These are phyloP conservation scores for Drosophila ironensis DNA, from an alignment of 1,140 invertebrate genomes.

Conservation along the genomic window DNA sequence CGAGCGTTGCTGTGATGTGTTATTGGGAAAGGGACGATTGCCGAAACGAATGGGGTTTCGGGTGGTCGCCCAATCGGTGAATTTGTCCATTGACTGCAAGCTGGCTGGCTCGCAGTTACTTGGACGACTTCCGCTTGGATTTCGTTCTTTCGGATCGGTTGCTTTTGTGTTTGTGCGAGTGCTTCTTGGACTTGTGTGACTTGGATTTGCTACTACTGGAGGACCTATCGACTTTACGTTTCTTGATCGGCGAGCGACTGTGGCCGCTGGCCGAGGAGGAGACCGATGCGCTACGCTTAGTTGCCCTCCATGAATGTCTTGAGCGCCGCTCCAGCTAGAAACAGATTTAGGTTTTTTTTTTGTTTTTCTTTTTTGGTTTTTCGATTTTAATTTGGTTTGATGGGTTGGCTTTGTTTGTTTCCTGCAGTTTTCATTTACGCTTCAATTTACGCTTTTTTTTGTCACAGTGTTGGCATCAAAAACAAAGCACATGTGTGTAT, in stretches of 20 bases:
- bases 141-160: conserved; percentile 41
- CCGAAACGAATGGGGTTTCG: not conserved
- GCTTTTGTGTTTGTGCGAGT: conserved; percentile 57
- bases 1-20: not conserved
- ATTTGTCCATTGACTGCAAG: conserved; percentile 1
- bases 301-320: conserved; percentile 68
- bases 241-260: conserved; percentile 52
- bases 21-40: not conserved
- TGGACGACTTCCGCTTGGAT: conserved; percentile 36
- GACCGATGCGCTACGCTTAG: conserved; percentile 65
- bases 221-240: conserved; percentile 52
- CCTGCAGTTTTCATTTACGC: too few relatives aligned
- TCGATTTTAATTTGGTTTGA: too few relatives aligned
- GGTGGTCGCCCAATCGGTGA: conserved; percentile 7
- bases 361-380: conserved; percentile 18
- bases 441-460: too few relatives aligned
- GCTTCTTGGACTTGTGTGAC: conserved; percentile 67
- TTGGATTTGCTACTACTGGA: conserved; percentile 42
- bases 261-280: conserved; percentile 45
- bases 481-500: conserved; percentile 19
- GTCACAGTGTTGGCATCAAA: not conserved
- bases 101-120: not conserved
- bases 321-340: conserved; percentile 72
- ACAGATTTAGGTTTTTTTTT: conserved; percentile 62
- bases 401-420: too few relatives aligned